phyloP scores from a whole-genome alignment of 2,113 vertebrate genomes.

The Hystrix brachyura region DNA sequence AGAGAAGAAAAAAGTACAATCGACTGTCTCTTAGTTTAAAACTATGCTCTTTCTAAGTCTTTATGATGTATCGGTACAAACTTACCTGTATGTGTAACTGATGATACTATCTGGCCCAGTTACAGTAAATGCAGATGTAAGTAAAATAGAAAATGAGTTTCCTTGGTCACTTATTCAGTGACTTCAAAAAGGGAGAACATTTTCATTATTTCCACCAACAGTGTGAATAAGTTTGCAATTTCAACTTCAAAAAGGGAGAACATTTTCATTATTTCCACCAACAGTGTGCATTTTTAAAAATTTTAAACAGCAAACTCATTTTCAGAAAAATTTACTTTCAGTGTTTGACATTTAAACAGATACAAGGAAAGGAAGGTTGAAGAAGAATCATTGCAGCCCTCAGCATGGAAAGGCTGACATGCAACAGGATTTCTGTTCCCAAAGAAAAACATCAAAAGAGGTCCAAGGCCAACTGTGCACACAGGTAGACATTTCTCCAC shows the following conservation, averaged over 20 bases:
- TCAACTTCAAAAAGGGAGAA: not conserved
- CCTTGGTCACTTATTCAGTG: not conserved
- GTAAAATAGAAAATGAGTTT: not conserved
- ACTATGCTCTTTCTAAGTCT: not conserved
- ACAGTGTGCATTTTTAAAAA: not conserved
- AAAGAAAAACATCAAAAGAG: constrained; percentile 25
- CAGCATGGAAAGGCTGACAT: not conserved
- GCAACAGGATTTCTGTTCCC: not conserved
- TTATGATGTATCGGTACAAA: not conserved
- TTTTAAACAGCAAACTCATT: not conserved
- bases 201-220: too few relatives aligned
- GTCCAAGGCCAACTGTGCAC: not conserved
- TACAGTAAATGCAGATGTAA: not conserved
- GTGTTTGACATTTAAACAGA: not conserved
- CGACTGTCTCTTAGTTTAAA: not conserved
- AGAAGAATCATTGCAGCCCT: not conserved
- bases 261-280: not conserved
- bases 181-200: not conserved
- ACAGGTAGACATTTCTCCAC: not conserved
- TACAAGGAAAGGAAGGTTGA: not conserved
- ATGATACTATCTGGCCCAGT: not conserved
- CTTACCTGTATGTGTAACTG: not conserved
- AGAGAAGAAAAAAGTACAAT: not conserved
- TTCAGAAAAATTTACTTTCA: not conserved
- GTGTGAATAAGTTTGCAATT: not conserved